A percentile compares a stretch with the other conserved stretches of the same genome.
phyloP scores from a whole-genome alignment of 2,888 invertebrate species.

The Cylloceria caligata region DNA sequence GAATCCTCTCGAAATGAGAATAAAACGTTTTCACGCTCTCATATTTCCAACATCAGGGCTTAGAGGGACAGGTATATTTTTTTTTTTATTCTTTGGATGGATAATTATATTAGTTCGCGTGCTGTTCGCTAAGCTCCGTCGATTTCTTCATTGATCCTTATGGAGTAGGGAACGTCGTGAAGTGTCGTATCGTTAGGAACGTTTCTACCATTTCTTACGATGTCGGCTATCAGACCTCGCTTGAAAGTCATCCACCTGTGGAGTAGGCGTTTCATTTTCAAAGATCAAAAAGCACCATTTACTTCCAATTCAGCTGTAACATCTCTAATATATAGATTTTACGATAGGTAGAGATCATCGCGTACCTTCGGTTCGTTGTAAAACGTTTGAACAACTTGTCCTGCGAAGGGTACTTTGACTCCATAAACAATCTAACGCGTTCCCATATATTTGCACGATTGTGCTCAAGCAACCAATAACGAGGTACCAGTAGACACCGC shows the following conservation, averaged over 20 bases:
- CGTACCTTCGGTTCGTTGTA: slow-evolving; percentile 84
- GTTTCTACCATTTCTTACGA: slow-evolving; percentile 84
- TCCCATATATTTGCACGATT: slow-evolving; percentile 89
- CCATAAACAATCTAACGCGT: slow-evolving; percentile 87
- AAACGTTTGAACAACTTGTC: slow-evolving; percentile 87
- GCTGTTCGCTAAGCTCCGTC: slow-evolving; percentile 72
- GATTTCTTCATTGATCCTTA: slow-evolving; percentile 87
- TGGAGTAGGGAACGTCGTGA: slow-evolving; percentile 89
- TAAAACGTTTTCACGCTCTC: slow-evolving; percentile 66
- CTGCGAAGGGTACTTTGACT: slow-evolving; percentile 87
- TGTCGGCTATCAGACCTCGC: slow-evolving; percentile 85
- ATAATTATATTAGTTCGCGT: slow-evolving; percentile 51
- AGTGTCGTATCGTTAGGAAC: slow-evolving; percentile 86
- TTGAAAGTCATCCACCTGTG: slow-evolving; percentile 86
- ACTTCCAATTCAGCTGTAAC: neutral
- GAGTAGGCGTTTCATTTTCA: slow-evolving; percentile 49
- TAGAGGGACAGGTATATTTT: slow-evolving; percentile 26
- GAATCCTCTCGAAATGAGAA: slow-evolving; percentile 53
- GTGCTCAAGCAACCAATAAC: slow-evolving; percentile 89
- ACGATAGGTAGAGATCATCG: neutral
- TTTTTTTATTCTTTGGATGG: slow-evolving; percentile 10
- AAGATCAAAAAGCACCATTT: slow-evolving; percentile 33
- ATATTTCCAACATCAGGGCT: slow-evolving; percentile 39
- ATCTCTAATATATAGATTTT: neutral
- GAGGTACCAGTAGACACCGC: slow-evolving; percentile 89